These are phyloP conservation scores for Fopius arisanus DNA, from an alignment of 1,140 invertebrate species.

Conservation along the genomic window DNA sequence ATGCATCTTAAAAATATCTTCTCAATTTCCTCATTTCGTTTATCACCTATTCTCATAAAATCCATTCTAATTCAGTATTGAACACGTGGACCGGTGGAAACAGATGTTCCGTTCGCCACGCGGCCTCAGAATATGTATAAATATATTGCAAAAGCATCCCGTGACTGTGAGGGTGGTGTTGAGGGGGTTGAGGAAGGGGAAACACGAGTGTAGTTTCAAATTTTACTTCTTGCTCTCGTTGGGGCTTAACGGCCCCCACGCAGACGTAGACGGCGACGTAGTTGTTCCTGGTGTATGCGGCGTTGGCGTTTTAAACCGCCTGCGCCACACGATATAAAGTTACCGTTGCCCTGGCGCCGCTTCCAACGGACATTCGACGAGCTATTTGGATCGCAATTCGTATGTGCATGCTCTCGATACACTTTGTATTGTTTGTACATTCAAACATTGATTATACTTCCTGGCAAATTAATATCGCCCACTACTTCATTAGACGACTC, in stretches of 20 bases:
- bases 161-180: background rate
- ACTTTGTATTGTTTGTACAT: background rate
- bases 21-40: too few relatives aligned
- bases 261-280: background rate
- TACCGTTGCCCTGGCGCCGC: slow-evolving; percentile 37
- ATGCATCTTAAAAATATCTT: too few relatives aligned
- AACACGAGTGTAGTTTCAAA: background rate
- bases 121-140: slow-evolving; percentile 35
- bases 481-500: too few relatives aligned
- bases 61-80: slow-evolving; percentile 44
- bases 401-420: background rate
- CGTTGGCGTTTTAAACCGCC: slow-evolving; percentile 23
- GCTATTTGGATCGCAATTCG: slow-evolving; percentile 39
- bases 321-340: slow-evolving; percentile 39
- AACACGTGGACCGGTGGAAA: slow-evolving; percentile 50
- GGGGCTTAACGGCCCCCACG: slow-evolving; percentile 15
- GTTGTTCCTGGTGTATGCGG: background rate
- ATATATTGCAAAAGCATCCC: slow-evolving; percentile 32
- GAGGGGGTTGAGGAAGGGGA: background rate
- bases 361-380: slow-evolving; percentile 38
- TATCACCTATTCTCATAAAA: slow-evolving; percentile 13
- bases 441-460: slow-evolving; percentile 1
- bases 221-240: slow-evolving; percentile 10
- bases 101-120: slow-evolving; percentile 39
- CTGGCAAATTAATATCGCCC: too few relatives aligned